Percentiles rank a stretch among this genome's conserved stretches.
Evolutionary conservation across 1,140 invertebrate species (phyloP).

Genomic region (Mizuhopecten yessoensis): DNA sequence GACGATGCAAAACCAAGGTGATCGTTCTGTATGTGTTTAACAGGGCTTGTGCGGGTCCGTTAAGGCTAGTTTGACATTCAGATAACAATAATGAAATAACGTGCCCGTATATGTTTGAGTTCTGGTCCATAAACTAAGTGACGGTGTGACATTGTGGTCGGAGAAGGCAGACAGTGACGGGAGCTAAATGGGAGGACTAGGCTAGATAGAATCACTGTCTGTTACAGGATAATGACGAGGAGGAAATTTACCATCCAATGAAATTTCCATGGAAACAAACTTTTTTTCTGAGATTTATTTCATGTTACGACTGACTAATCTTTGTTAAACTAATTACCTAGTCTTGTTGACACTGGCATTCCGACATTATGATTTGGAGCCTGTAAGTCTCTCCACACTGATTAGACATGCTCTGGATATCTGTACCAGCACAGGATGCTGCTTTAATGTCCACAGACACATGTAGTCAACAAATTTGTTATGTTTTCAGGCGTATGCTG

Average conservation of each 20-base stretch:
- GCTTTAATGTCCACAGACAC: too few relatives aligned
- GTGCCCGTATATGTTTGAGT: neutral
- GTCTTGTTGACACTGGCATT: neutral
- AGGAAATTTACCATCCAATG: neutral
- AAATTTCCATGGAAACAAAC: neutral
- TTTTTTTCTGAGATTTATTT: neutral
- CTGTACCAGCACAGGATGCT: too few relatives aligned
- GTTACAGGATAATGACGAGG: neutral
- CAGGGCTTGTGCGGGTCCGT: neutral
- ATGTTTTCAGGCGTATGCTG: too few relatives aligned
- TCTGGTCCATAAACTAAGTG: neutral
- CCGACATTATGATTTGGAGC: neutral
- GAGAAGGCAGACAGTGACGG: neutral
- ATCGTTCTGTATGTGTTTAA: neutral
- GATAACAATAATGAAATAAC: neutral
- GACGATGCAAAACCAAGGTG: neutral
- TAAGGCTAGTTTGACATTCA: neutral
- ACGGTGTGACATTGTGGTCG: neutral
- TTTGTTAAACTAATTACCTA: neutral
- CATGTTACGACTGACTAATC: neutral
- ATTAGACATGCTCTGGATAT: too few relatives aligned
- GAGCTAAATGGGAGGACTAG: neutral
- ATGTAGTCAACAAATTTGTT: too few relatives aligned
- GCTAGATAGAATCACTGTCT: constrained; percentile 4
- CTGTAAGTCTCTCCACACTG: neutral